phyloP scores from a whole-genome alignment of 2,888 invertebrate genomes.

The Tholera decimalis region DNA sequence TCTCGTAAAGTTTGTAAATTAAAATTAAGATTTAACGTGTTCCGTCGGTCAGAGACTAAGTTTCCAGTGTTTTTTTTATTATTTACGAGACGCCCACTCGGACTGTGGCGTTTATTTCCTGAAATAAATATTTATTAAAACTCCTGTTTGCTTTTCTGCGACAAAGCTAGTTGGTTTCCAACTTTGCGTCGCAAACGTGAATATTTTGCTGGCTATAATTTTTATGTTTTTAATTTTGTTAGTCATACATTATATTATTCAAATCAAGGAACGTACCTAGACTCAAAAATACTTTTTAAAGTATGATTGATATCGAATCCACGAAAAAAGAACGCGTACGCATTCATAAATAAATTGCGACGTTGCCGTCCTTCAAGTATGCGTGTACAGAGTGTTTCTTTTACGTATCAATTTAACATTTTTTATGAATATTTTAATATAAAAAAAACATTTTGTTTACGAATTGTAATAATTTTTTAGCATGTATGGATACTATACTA shows the following conservation, averaged over 20 bases:
- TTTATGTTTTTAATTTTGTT: constrained; percentile 1
- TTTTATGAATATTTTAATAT: too few species aligned
- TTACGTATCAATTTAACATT: too few species aligned
- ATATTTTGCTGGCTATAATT: background rate
- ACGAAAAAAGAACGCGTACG: too few species aligned
- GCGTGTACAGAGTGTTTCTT: too few species aligned
- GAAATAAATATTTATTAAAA: constrained; percentile 57
- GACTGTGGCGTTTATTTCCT: constrained; percentile 48
- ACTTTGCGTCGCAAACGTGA: constrained; percentile 1
- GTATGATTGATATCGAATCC: too few species aligned
- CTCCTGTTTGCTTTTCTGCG: constrained; percentile 15
- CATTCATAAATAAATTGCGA: too few species aligned
- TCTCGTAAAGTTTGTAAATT: constrained; percentile 78
- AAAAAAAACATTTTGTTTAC: too few species aligned
- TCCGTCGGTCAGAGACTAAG: constrained; percentile 70
- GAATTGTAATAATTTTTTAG: too few species aligned
- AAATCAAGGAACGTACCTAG: background rate
- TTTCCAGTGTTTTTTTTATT: constrained; percentile 70
- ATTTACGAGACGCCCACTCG: constrained; percentile 59
- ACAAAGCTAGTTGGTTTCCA: constrained; percentile 4
- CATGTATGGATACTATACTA: too few species aligned
- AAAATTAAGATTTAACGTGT: constrained; percentile 85
- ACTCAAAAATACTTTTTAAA: background rate
- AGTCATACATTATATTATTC: background rate
- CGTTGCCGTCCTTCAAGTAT: too few species aligned